Conservation (phyloP, 2,888 invertebrate genomes). For the Alitta virens region DNA sequence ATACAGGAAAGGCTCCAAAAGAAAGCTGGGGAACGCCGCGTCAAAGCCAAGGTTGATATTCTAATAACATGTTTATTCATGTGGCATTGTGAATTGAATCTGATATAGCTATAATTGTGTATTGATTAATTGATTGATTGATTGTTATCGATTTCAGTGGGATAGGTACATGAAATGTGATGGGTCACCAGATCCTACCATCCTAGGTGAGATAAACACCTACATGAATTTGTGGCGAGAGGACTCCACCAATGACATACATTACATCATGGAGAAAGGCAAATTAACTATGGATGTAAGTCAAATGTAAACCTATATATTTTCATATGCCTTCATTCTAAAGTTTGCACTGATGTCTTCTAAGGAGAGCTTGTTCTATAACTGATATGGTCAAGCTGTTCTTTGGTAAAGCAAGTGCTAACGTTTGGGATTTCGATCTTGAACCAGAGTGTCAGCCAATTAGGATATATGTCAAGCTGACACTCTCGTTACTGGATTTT, state of each 20-base stretch:
- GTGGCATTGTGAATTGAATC: too few relatives aligned
- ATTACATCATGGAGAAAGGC: slow-evolving; percentile 43
- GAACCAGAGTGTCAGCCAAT: too few relatives aligned
- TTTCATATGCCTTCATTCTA: not conserved
- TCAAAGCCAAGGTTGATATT: slow-evolving; percentile 40
- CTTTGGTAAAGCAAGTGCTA: not conserved
- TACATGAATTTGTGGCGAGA: slow-evolving; percentile 53
- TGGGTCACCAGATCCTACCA: slow-evolving; percentile 54
- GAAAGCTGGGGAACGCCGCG: slow-evolving; percentile 36
- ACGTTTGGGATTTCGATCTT: too few relatives aligned
- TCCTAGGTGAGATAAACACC: slow-evolving; percentile 55
- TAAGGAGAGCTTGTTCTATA: not conserved
- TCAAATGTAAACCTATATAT: not conserved
- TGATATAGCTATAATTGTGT: too few relatives aligned
- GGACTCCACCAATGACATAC: slow-evolving; percentile 40
- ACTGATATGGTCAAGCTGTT: not conserved
- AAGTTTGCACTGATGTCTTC: not conserved
- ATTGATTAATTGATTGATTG: too few relatives aligned
- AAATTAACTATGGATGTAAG: slow-evolving; percentile 46
- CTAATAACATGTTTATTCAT: too few relatives aligned
- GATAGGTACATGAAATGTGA: slow-evolving; percentile 56
- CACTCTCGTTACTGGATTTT: too few relatives aligned
- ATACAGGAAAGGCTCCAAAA: slow-evolving; percentile 33
- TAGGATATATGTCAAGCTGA: too few relatives aligned
- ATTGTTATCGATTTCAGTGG: slow-evolving; percentile 44